Conservation (phyloP, 2,888 invertebrate species). For the Melinopterus prodromus region DNA sequence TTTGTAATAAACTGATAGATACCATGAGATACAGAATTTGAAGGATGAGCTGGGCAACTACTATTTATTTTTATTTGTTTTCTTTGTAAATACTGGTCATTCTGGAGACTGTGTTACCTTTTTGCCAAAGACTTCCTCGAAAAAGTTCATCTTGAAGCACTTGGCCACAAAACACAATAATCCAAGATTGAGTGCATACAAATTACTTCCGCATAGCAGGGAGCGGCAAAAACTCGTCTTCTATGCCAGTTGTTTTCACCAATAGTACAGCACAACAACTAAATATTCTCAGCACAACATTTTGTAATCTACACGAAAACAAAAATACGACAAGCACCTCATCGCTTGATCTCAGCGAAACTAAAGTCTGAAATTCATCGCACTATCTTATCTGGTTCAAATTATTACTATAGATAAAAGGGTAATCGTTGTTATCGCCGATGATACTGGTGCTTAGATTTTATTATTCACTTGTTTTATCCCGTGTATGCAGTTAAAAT, state of each 20-base stretch:
- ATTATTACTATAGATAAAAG: not conserved
- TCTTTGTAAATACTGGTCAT: not conserved
- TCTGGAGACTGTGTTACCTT: conserved; percentile 16
- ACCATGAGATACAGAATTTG: no score
- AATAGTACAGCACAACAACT: no score
- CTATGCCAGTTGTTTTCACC: no score
- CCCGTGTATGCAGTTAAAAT: not conserved
- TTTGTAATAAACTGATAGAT: no score
- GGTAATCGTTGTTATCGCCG: not conserved
- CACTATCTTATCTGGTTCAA: not conserved
- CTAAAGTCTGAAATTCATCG: not conserved
- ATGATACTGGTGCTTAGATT: not conserved
- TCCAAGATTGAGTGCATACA: not conserved
- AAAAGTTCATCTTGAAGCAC: conserved; percentile 21
- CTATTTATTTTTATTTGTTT: not conserved
- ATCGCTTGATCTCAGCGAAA: not conserved
- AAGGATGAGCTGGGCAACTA: no score
- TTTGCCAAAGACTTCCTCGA: conserved; percentile 22
- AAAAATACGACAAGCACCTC: not conserved
- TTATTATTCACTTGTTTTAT: not conserved
- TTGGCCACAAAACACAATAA: not conserved
- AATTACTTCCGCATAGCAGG: not conserved
- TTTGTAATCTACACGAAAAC: no score
- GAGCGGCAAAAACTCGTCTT: not conserved
- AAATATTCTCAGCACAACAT: no score